phyloP scores from a whole-genome alignment of 2,797 vertebrate genomes.

The Esox lucius region DNA sequence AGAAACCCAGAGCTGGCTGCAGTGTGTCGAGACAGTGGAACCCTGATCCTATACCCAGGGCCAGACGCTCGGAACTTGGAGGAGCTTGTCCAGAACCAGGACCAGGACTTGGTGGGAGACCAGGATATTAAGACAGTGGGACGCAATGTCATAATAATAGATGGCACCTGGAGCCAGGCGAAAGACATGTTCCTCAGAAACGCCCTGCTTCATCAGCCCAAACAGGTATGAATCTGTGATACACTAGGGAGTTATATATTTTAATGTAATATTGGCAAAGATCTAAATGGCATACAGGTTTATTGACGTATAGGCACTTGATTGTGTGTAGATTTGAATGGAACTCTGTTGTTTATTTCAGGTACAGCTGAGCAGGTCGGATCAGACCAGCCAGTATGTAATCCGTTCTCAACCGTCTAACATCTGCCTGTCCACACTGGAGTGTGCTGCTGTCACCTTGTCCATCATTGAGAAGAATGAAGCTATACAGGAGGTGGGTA shows the following conservation, averaged over 20 bases:
- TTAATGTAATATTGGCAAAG: not conserved
- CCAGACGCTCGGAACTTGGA: slow-evolving; percentile 88
- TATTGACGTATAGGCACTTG: too few species aligned
- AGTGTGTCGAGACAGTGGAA: slow-evolving; percentile 83
- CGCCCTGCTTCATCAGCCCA: slow-evolving; percentile 87
- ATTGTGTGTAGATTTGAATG: not conserved
- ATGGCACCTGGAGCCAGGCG: slow-evolving; percentile 98
- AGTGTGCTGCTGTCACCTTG: slow-evolving; percentile 90
- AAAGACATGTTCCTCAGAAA: slow-evolving; percentile 98
- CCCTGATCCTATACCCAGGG: slow-evolving; percentile 92
- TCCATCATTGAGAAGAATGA: slow-evolving; percentile 87
- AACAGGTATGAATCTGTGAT: slow-evolving; percentile 77
- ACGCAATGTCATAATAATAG: slow-evolving; percentile 89
- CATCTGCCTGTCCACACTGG: slow-evolving; percentile 93
- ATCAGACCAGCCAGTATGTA: slow-evolving; percentile 91
- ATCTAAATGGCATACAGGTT: not conserved
- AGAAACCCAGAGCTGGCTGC: slow-evolving; percentile 68
- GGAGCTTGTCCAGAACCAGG: slow-evolving; percentile 68
- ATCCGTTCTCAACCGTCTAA: slow-evolving; percentile 95
- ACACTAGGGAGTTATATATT: not conserved
- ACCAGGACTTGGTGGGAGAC: not conserved
- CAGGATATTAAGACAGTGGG: slow-evolving; percentile 58
- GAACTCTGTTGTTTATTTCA: slow-evolving; percentile 50
- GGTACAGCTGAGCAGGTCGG: slow-evolving; percentile 87
- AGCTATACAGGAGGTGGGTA: slow-evolving; percentile 86